phyloP scores from a whole-genome alignment of 1,140 invertebrate species.

The Bicyclus anynana region DNA sequence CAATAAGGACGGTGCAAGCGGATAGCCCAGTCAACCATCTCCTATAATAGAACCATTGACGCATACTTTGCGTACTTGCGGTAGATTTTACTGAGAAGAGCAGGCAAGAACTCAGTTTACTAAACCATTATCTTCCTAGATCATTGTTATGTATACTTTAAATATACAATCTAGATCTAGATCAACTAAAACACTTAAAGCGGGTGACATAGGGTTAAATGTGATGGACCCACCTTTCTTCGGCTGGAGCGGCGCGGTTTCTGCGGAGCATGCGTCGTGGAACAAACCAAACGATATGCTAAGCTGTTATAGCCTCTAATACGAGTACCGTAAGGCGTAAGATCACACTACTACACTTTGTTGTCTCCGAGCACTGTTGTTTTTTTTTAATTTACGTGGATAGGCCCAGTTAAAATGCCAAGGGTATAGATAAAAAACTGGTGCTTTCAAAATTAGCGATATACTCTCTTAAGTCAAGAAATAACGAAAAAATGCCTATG shows the following conservation, averaged over 20 bases:
- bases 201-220: slow-evolving; percentile 15
- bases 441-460: not conserved
- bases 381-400: too few species aligned
- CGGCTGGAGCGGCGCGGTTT: slow-evolving; percentile 46
- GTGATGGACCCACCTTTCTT: slow-evolving; percentile 58
- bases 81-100: too few species aligned
- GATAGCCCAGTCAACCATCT: too few species aligned
- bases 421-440: not conserved
- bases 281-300: slow-evolving; percentile 32
- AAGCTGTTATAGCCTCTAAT: slow-evolving; percentile 12
- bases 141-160: too few species aligned
- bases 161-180: not conserved
- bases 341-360: not conserved
- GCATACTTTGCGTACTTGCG: too few species aligned
- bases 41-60: too few species aligned
- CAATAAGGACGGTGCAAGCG: too few species aligned
- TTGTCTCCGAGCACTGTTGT: not conserved
- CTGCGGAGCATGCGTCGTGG: slow-evolving; percentile 56
- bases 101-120: too few species aligned
- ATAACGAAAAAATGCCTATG: too few species aligned
- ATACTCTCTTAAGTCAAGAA: too few species aligned
- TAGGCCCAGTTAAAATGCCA: too few species aligned
- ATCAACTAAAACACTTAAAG: slow-evolving; percentile 21
- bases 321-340: not conserved
- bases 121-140: too few species aligned